Evolutionary conservation across 2,113 vertebrate species (phyloP).

Genomic region (Hiodon alosoides): DNA sequence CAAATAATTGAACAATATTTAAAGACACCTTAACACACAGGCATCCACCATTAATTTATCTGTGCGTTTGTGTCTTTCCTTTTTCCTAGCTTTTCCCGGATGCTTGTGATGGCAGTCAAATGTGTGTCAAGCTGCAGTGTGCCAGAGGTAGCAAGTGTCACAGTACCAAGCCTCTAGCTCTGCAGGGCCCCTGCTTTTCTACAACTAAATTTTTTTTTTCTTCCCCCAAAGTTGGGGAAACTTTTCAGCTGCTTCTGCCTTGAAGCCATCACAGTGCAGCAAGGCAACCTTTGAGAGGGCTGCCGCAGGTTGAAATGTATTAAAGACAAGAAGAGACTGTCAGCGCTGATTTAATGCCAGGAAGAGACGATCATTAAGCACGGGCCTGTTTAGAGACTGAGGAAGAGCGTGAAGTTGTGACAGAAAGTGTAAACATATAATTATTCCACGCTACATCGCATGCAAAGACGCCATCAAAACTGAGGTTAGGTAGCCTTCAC

Average conservation of each 20-base stretch:
- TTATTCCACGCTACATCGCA: conserved; percentile 41
- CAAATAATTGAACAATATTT: too few relatives aligned
- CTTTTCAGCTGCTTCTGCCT: conserved; percentile 21
- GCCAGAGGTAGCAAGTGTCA: conserved; percentile 20
- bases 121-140: conserved; percentile 30
- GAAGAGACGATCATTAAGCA: conserved; percentile 24
- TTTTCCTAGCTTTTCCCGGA: too few relatives aligned
- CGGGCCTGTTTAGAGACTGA: conserved; percentile 23
- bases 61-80: too few relatives aligned
- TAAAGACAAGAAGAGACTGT: conserved; percentile 30
- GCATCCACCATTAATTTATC: too few relatives aligned
- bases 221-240: neutral
- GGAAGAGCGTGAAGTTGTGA: conserved; percentile 4
- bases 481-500: conserved; percentile 15
- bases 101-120: conserved; percentile 21
- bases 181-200: neutral
- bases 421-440: conserved; percentile 35
- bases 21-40: too few relatives aligned
- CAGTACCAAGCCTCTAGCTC: conserved; percentile 11
- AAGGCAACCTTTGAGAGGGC: conserved; percentile 18
- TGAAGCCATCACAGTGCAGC: neutral
- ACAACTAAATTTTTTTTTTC: neutral
- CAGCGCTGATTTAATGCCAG: conserved; percentile 23
- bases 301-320: conserved; percentile 13
- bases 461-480: conserved; percentile 44